Evolutionary conservation across 2,888 invertebrate species (phyloP), one percentile per base, ranked within the genome.

Genomic region (Rugalucina vietnamica): DNA sequence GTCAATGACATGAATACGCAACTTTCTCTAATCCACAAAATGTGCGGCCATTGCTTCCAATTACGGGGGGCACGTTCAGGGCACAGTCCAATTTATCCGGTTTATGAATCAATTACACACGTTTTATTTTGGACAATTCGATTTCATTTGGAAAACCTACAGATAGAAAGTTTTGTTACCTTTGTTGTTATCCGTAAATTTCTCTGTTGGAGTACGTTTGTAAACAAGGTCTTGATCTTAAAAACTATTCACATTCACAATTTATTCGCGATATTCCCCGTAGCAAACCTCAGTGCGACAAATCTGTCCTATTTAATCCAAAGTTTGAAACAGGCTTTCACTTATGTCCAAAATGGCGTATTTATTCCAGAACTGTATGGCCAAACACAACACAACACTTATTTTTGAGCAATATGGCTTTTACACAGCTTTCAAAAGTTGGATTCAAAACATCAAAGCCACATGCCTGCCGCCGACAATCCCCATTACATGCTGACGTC

Each of bases 381-480:
- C 21, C 18, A 3, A 34, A 76, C 72, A 81, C 60, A 21, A 69
- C 54, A 50, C 71, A 70, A 32, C 43, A 21, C 54, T 54, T 69
- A 54, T 43, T 70, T 79, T 79, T 29, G 50, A 43, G 29, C 49
- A 73, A 65, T 65, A 65, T 65, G 65, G 65, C 65, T 18, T n/a
- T n/a, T n/a, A 65, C 70, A 91, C 90, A 65, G 65, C 65, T 65
- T 65, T 65, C 65, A 65, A 91, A 91, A 90, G 93, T 93, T 93
- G 91, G 91, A 93, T 91, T 85, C 87, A 89, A 84, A 90, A 92
- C 90, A 92, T 93, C 93, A 93, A 92, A 93, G 93, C 88, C 91
- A 91, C 91, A 91, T 92, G 92, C 92, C 92, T 90, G 92, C 92
- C 91, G 93, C 93, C 91, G 92, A 92, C 92, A 91, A 91, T 90